Evolutionary conservation across 1,140 invertebrate species (phyloP).

Genomic region (Penaeus vannamei): DNA sequence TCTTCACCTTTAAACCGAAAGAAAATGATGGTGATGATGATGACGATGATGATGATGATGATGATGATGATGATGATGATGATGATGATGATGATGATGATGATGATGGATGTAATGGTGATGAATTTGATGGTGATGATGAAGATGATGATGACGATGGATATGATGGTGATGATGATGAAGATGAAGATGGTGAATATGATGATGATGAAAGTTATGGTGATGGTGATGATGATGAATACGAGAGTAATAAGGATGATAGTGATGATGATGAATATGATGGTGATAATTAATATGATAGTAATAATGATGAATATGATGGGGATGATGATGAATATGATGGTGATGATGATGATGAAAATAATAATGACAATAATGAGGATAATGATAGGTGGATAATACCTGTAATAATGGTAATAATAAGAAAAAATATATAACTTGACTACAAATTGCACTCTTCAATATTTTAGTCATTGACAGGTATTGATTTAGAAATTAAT

Average conservation of each 20-base stretch:
- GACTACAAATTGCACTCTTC: too few species aligned
- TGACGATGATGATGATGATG: neutral
- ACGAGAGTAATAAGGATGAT: neutral
- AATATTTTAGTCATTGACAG: too few species aligned
- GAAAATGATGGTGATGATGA: too few species aligned
- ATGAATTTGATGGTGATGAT: neutral
- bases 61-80: neutral
- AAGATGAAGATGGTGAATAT: neutral
- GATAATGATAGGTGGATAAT: too few species aligned
- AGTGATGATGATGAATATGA: neutral
- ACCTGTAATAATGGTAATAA: conserved; percentile 8
- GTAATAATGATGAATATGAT: too few species aligned
- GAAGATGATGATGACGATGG: too few species aligned
- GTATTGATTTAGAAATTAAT: too few species aligned
- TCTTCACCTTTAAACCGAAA: neutral
- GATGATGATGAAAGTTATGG: neutral
- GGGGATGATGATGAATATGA: too few species aligned
- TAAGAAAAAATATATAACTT: too few species aligned
- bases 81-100: neutral
- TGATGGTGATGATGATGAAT: neutral
- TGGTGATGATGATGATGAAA: neutral
- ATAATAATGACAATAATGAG: neutral
- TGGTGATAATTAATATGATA: too few species aligned
- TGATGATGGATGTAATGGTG: neutral
- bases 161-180: too few species aligned